These are phyloP conservation scores for Paguma larvata DNA, from an alignment of 2,797 vertebrate species.

Conservation along the genomic window DNA sequence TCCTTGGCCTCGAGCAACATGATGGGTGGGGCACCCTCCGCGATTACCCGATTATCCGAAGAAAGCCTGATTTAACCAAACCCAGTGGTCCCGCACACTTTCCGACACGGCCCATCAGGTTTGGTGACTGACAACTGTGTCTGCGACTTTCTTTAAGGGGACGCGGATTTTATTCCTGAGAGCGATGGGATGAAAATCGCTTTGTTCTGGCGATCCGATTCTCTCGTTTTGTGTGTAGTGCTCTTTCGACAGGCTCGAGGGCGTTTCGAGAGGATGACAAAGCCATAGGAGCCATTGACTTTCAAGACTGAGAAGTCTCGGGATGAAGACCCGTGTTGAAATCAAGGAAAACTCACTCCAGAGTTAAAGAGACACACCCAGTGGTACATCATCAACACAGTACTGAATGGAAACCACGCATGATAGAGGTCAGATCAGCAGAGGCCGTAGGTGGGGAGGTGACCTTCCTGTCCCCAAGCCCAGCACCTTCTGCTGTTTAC, in stretches of 20 bases:
- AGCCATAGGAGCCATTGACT: neutral
- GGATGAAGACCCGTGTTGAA: neutral
- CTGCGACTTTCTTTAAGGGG: neutral
- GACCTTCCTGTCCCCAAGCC: neutral
- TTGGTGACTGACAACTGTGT: neutral
- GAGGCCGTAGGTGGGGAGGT: neutral
- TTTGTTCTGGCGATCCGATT: neutral
- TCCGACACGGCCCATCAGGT: neutral
- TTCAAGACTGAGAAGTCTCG: neutral
- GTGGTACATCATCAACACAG: neutral
- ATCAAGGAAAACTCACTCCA: neutral
- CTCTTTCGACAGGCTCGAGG: neutral
- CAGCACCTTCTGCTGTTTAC: neutral
- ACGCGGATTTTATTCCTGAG: neutral
- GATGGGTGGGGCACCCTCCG: neutral
- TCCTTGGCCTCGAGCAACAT: neutral
- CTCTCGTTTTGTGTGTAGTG: neutral
- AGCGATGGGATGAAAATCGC: neutral
- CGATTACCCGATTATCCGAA: neutral
- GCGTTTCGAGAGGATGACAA: neutral
- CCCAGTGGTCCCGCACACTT: neutral
- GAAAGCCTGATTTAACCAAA: neutral
- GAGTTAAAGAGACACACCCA: neutral
- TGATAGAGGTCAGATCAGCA: neutral
- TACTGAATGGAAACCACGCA: fast-evolving